phyloP scores from a whole-genome alignment of 2,797 vertebrate species.

The Pseudochirops cupreus region DNA sequence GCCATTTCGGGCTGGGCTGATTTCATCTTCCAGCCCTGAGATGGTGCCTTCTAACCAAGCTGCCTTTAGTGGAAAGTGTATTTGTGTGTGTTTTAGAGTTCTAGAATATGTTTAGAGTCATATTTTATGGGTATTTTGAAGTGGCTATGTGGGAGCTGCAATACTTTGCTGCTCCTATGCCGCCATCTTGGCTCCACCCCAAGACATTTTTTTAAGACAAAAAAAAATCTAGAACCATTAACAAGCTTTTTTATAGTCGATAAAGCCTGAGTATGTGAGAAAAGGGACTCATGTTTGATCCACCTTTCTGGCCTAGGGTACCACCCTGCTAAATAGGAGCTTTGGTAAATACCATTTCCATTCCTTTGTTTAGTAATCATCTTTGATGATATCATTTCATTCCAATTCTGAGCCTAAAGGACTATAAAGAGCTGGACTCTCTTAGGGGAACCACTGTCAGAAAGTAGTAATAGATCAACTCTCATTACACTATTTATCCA shows the following conservation, averaged over 20 bases:
- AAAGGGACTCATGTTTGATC: neutral
- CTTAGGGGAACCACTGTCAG: neutral
- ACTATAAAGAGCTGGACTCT: neutral
- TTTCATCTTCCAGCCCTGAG: too few species aligned
- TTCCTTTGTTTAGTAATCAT: neutral
- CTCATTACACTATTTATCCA: neutral
- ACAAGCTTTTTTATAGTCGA: neutral
- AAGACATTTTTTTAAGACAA: neutral
- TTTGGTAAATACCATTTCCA: neutral
- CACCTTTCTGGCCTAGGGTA: neutral
- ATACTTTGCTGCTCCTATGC: too few species aligned
- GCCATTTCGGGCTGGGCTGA: too few species aligned
- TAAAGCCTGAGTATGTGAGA: neutral
- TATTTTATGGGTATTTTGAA: too few species aligned
- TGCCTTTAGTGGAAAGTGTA: too few species aligned
- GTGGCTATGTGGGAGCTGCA: too few species aligned
- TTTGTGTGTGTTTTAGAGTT: too few species aligned
- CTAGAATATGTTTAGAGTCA: too few species aligned
- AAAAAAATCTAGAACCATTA: neutral
- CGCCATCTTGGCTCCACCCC: too few species aligned
- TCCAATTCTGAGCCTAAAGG: neutral
- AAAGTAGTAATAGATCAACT: neutral
- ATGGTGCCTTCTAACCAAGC: too few species aligned
- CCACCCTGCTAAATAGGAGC: neutral
- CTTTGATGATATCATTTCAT: neutral